A percentile compares a stretch with the other conserved stretches of the same genome.
phyloP scores from a whole-genome alignment of 2,113 vertebrate genomes.

The Axis porcinus region DNA sequence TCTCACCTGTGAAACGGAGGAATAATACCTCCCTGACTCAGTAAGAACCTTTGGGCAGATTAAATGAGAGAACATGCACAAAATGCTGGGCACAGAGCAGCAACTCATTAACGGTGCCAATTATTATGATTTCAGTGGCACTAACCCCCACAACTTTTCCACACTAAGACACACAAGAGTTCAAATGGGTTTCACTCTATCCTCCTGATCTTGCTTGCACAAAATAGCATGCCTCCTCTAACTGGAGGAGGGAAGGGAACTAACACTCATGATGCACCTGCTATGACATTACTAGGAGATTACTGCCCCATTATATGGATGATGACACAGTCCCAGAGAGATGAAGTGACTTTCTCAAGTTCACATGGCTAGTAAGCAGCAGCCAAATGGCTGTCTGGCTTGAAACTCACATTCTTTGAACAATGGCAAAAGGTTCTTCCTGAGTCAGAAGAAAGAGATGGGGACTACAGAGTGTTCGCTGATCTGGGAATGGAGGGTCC shows the following conservation, averaged over 20 bases:
- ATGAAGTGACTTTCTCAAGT: neutral
- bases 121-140: neutral
- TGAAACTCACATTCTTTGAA: neutral
- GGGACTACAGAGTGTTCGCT: neutral
- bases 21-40: neutral
- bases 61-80: neutral
- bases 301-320: neutral
- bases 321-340: neutral
- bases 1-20: neutral
- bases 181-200: neutral
- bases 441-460: neutral
- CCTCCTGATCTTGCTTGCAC: neutral
- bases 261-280: neutral
- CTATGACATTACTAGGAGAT: neutral
- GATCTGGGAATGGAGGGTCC: neutral
- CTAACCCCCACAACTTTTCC: neutral
- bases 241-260: neutral
- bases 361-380: neutral
- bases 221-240: neutral
- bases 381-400: neutral
- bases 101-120: neutral
- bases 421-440: neutral
- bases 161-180: neutral
- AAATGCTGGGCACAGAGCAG: neutral
- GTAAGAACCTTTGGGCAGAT: neutral